These are phyloP conservation scores for Stichopus chloronotus DNA, from an alignment of 35 echinoderm and acorn worm genomes.

Conservation along the genomic window DNA sequence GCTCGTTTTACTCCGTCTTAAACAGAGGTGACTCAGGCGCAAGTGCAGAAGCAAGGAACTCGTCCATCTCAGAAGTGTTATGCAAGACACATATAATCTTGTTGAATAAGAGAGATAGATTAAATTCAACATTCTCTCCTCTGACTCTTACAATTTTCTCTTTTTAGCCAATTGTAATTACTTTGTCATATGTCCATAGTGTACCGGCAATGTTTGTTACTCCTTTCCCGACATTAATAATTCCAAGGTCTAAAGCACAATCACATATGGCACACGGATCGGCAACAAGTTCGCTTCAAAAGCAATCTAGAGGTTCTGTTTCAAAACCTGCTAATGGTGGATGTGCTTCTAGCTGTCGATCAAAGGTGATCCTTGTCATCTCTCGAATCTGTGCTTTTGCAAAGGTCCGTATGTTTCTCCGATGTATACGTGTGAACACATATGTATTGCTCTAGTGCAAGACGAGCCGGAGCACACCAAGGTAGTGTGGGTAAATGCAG, in stretches of 20 bases:
- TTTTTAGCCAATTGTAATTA: slow-evolving; percentile 33
- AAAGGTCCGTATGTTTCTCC: slow-evolving; percentile 43
- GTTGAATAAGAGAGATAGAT: slow-evolving; percentile 56
- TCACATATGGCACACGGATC: slow-evolving; percentile 53
- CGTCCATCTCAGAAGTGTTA: slow-evolving; percentile 63
- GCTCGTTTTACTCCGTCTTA: slow-evolving; percentile 22
- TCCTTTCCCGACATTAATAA: slow-evolving; percentile 1
- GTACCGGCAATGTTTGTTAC: slow-evolving; percentile 45
- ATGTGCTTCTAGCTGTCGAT: slow-evolving; percentile 35
- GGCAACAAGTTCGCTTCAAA: slow-evolving; percentile 46
- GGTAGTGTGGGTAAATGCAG: no score
- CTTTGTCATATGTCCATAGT: not conserved
- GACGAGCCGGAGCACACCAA: slow-evolving; percentile 14
- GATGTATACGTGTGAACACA: not conserved
- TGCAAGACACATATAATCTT: slow-evolving; percentile 57
- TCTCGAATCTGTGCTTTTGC: not conserved
- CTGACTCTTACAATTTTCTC: slow-evolving; percentile 57
- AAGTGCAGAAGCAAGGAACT: slow-evolving; percentile 65
- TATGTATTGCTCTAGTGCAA: slow-evolving; percentile 18
- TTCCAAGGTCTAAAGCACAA: slow-evolving; percentile 27
- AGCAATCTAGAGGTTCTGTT: not conserved
- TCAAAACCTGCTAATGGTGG: slow-evolving; percentile 46
- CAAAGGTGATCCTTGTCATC: slow-evolving; percentile 16
- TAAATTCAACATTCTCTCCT: slow-evolving; percentile 51
- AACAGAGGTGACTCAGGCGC: slow-evolving; percentile 27